Evolutionary conservation across 2,113 vertebrate species (phyloP).

Genomic region (Columba livia): DNA sequence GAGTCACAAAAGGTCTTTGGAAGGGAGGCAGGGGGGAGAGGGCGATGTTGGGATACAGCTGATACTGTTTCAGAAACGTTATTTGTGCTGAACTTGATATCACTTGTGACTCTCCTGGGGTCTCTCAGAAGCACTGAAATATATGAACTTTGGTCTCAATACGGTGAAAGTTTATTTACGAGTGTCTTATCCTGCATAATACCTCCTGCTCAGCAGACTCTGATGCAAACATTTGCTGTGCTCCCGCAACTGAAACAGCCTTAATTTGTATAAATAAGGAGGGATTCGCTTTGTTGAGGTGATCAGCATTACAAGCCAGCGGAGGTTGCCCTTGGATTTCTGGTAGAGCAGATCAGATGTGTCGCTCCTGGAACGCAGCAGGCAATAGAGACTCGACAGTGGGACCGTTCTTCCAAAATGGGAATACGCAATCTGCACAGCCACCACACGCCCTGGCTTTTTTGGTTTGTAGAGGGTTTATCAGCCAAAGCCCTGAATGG

Average conservation of each 20-base stretch:
- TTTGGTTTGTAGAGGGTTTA: not conserved
- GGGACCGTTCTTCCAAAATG: not conserved
- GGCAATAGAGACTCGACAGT: not conserved
- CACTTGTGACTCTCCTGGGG: not conserved
- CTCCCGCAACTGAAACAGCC: not conserved
- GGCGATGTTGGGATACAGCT: not conserved
- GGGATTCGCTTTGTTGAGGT: not conserved
- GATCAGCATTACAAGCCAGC: not conserved
- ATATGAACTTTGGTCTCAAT: not conserved
- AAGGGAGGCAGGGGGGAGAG: conserved; percentile 10
- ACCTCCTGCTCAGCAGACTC: not conserved
- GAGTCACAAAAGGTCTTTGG: conserved; percentile 54
- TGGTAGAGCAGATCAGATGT: not conserved
- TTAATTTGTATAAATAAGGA: not conserved
- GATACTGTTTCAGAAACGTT: not conserved
- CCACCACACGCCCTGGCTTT: fast-evolving
- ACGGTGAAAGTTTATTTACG: not conserved
- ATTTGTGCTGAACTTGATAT: not conserved
- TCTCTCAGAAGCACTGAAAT: not conserved
- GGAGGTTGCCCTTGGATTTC: not conserved
- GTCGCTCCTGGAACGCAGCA: not conserved
- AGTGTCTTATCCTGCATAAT: not conserved
- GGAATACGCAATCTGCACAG: not conserved
- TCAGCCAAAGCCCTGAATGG: not conserved
- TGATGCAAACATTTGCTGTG: not conserved